Evolutionary conservation across 2,797 vertebrate genomes (phyloP).

Genomic region (Gambelia wislizenii): DNA sequence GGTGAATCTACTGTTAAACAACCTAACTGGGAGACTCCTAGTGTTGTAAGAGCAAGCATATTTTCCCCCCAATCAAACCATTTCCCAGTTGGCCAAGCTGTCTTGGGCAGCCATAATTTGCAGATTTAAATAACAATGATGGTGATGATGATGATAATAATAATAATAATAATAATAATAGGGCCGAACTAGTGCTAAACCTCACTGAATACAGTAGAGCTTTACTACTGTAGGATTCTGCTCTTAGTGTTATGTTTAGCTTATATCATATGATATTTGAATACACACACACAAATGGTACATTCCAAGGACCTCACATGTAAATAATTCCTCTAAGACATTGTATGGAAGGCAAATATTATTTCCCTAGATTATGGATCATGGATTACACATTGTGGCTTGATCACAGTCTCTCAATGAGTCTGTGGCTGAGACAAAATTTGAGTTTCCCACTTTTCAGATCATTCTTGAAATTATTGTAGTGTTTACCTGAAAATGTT

Average conservation of each 20-base stretch:
- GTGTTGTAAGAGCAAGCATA: neutral
- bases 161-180: too few species aligned
- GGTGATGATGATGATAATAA: too few species aligned
- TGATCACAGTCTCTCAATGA: neutral
- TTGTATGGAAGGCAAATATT: neutral
- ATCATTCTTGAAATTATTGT: neutral
- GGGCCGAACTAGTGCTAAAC: neutral
- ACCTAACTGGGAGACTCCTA: neutral
- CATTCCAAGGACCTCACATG: too few species aligned
- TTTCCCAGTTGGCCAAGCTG: neutral
- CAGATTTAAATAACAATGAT: too few species aligned
- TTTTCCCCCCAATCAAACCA: neutral
- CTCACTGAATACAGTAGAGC: neutral
- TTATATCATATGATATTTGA: too few species aligned
- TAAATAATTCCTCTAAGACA: too few species aligned
- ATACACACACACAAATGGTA: too few species aligned
- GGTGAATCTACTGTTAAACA: neutral
- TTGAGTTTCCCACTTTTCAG: neutral
- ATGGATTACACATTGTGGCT: neutral
- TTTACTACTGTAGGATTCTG: too few species aligned
- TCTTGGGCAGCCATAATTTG: neutral
- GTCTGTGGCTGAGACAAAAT: neutral
- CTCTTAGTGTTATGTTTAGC: too few species aligned
- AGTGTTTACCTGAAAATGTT: neutral
- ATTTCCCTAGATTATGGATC: neutral